Percentiles rank a stretch among this genome's conserved stretches.
These are phyloP conservation scores for Conus ventricosus DNA, from an alignment of 1,140 invertebrate species.

Conservation along the genomic window DNA sequence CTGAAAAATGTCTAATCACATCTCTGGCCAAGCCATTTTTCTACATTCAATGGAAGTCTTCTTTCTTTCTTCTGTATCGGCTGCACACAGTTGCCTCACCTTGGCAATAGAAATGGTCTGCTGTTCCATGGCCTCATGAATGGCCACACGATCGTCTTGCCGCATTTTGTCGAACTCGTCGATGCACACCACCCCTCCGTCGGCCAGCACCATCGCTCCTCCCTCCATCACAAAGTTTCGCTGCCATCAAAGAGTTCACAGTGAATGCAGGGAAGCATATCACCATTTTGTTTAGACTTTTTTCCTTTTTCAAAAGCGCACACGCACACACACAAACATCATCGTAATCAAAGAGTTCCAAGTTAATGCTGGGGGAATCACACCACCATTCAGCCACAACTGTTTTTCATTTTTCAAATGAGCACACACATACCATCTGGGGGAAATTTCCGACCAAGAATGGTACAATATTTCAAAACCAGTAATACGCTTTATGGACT, in stretches of 20 bases:
- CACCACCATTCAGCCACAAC: too few species aligned
- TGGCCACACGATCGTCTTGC: slow-evolving; percentile 98
- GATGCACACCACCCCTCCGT: slow-evolving; percentile 99
- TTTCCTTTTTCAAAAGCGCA: neutral
- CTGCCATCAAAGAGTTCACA: slow-evolving; percentile 75
- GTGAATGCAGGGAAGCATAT: neutral
- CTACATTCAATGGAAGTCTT: too few species aligned
- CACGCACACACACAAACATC: too few species aligned
- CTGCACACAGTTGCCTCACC: slow-evolving; percentile 73
- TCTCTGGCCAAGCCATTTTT: too few species aligned
- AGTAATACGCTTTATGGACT: too few species aligned
- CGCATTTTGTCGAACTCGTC: slow-evolving; percentile 99
- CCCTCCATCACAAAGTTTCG: slow-evolving; percentile 99
- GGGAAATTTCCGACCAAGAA: too few species aligned
- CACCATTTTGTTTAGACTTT: slow-evolving; percentile 1
- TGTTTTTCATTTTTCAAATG: too few species aligned
- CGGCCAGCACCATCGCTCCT: slow-evolving; percentile 99
- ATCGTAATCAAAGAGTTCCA: neutral
- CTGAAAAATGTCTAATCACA: too few species aligned
- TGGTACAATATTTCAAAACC: too few species aligned
- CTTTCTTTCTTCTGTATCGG: too few species aligned
- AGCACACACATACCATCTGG: too few species aligned
- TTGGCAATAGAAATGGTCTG: slow-evolving; percentile 99
- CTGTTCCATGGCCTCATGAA: slow-evolving; percentile 99
- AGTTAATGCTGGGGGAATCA: too few species aligned